Base-by-base conservation (phyloP, 1,140 invertebrate genomes). In the Apis cerana region DNA sequence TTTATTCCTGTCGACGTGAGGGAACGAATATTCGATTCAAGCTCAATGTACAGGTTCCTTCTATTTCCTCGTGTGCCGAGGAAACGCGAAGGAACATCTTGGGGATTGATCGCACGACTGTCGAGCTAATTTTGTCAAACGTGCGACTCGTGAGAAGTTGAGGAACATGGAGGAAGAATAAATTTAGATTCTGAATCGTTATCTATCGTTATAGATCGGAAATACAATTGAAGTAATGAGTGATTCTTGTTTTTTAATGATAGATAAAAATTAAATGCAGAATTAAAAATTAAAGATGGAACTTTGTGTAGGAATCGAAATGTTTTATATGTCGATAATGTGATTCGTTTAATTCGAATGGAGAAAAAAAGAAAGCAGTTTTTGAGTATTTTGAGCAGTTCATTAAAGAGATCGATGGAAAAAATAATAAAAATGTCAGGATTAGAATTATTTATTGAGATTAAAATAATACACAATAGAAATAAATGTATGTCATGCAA, bases 1-100 rank as follows among this genome's bases (percentile, higher is more conserved):
- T 87, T 86, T 87, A 80, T 80, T 86, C 62, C 67, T 48, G 75
- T 64, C 50, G 67, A 27, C 13, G 50, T 1, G 15, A 52, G 4
- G 7, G 23, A 19, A 17, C 10, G 9, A 23, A 3, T 7, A 48
- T 13, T 68, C 13, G 12, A 11, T 21, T 21, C 10, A 1, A 50
- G 21, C 43, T 48, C 43, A 33, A 50, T 21, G 7, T 21, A 23
- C 59, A n/a, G 0, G 12, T n/a, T 59, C 17, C 21, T 15, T 11
- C 23, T 11, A 12, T 19, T 43, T 21, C 19, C 33, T 1, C 33
- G 17, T 67, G 64, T 27, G 33, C 33, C n/a, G 19, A 21, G 64
- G 1, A 33, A 33, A 33, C 33, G 33, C 33, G 33, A 68, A 27
- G n/a, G 8, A 21, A 3, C 33, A 9, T 21, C 17, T 0, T 19